Evolutionary conservation across 2,113 vertebrate genomes (phyloP), one percentile per base, ranked within the genome.

Genomic region (Tragelaphus strepsiceros): DNA sequence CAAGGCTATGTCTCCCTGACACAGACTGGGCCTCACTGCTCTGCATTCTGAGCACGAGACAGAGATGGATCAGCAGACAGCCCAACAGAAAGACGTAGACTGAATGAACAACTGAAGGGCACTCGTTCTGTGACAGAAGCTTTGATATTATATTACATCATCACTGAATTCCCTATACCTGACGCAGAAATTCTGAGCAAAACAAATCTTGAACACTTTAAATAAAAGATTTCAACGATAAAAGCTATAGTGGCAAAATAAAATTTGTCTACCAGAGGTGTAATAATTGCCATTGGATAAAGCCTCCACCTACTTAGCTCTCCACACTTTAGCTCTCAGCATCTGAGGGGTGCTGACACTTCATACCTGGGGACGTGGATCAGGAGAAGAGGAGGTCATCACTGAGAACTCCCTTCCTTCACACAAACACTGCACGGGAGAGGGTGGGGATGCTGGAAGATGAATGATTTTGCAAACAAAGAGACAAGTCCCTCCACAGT

Each of bases 51-150:
- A n/a, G n/a, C n/a, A n/a, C n/a, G n/a, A n/a, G n/a, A n/a, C n/a
- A n/a, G n/a, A n/a, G n/a, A n/a, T n/a, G n/a, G n/a, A n/a, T n/a
- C n/a, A n/a, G n/a, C n/a, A n/a, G n/a, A n/a, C n/a, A n/a, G n/a
- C 28, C 30, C 12, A 14, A 11, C 0, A 62, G 80, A 64, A 35
- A 62, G 2, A 19, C 0, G 0, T 5, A 32, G 46, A 30, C 30
- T 22, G 21, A 49, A 84, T 28, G 39, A 74, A 30, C 46, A n/a
- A 13, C 35, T 5, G 53, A 43, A n/a, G 32, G 17, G 16, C 9
- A 30, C 21, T 19, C 2, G 0, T 49, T 62, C 35, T 89, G 4
- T 30, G 5, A 22, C 12, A 8, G 1, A 19, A 30, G 28, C 3
- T 71, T 56, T 7, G 14, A 1, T 24, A 22, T 21, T 1, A 84